These are phyloP conservation scores for Lepisosteus oculatus DNA, from an alignment of 2,113 vertebrate species.

Conservation along the genomic window DNA sequence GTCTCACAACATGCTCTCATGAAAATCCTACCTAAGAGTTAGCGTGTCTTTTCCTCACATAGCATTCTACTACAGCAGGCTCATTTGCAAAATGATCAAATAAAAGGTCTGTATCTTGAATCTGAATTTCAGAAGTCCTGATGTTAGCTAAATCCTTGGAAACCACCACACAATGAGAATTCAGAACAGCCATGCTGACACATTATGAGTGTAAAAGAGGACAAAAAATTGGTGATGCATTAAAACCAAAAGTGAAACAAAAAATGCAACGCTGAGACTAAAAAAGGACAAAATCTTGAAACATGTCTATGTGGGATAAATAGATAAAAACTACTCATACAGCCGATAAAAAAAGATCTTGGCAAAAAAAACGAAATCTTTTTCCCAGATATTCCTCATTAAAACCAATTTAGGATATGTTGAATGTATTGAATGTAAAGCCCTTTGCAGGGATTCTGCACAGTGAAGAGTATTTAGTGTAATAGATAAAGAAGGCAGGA, in stretches of 20 bases:
- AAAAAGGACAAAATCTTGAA: not conserved
- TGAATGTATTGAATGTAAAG: constrained; percentile 12
- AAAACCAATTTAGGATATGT: constrained; percentile 24
- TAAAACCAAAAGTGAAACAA: too few relatives aligned
- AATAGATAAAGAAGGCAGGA: constrained; percentile 11
- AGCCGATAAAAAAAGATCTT: not conserved
- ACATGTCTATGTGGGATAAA: not conserved
- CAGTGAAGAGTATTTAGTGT: constrained; percentile 18
- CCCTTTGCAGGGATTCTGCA: not conserved
- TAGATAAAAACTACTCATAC: too few relatives aligned
- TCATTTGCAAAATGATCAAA: constrained; percentile 26
- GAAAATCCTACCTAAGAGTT: constrained; percentile 45
- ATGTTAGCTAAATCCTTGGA: too few relatives aligned
- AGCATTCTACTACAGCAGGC: constrained; percentile 25
- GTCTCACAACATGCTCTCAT: constrained; percentile 68
- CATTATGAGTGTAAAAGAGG: too few relatives aligned
- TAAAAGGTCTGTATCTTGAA: too few relatives aligned
- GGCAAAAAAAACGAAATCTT: constrained; percentile 10
- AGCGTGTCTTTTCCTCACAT: constrained; percentile 43
- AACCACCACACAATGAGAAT: too few relatives aligned
- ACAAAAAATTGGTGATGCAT: too few relatives aligned
- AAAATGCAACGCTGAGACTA: too few relatives aligned
- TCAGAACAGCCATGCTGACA: too few relatives aligned
- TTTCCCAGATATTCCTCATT: constrained; percentile 15
- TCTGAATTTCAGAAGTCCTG: too few relatives aligned